These are phyloP conservation scores for Ceratosolen solmsi DNA, from an alignment of 1,140 invertebrate genomes.

Conservation along the genomic window DNA sequence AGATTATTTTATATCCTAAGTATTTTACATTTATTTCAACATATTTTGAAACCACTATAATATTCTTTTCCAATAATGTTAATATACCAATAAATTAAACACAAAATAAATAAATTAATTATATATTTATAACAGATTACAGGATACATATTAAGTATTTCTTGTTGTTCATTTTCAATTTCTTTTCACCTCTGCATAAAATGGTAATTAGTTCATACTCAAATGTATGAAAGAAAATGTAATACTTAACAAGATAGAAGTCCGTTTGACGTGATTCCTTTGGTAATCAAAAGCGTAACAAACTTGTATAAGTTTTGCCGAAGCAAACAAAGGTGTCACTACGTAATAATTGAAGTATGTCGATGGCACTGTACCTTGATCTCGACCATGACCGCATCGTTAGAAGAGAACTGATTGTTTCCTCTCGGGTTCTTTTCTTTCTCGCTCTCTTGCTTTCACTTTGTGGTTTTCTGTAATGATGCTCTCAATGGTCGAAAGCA, in stretches of 20 bases:
- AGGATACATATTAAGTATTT: too few relatives aligned
- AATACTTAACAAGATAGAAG: background rate
- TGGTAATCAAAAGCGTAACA: slow-evolving; percentile 3
- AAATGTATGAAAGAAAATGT: background rate
- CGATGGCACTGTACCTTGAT: background rate
- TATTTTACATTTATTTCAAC: too few relatives aligned
- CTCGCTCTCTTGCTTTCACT: slow-evolving; percentile 52
- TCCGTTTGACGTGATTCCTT: background rate
- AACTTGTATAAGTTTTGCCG: background rate
- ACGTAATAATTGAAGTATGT: slow-evolving; percentile 37
- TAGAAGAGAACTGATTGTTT: slow-evolving; percentile 62
- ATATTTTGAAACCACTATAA: too few relatives aligned
- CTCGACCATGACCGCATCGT: slow-evolving; percentile 67
- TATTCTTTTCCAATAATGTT: too few relatives aligned
- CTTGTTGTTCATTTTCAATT: too few relatives aligned
- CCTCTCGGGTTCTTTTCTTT: slow-evolving; percentile 39
- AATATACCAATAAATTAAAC: too few relatives aligned
- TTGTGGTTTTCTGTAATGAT: slow-evolving; percentile 71
- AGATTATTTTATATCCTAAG: too few relatives aligned
- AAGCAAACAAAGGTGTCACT: background rate
- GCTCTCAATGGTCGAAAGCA: slow-evolving; percentile 61
- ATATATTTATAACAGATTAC: too few relatives aligned
- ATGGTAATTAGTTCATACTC: background rate
- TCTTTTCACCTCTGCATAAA: background rate
- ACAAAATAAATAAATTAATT: too few relatives aligned